These are phyloP conservation scores for Saccostrea echinata DNA, from an alignment of 1,140 invertebrate species.

Conservation along the genomic window DNA sequence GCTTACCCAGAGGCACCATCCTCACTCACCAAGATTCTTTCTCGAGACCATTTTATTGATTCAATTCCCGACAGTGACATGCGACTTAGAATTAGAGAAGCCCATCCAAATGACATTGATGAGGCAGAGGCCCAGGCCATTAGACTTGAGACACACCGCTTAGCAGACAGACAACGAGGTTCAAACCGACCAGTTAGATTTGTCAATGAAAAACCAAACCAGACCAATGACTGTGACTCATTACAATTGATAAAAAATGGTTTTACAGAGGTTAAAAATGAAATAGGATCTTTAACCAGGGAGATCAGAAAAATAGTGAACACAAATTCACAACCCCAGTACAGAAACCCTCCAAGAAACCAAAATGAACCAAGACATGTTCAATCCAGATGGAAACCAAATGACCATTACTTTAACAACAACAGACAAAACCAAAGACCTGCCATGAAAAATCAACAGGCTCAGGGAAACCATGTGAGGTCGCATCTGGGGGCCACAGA, in stretches of 20 bases:
- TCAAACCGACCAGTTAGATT: not conserved
- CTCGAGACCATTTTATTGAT: conserved; percentile 12
- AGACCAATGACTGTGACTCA: not conserved
- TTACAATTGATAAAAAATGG: too few species aligned
- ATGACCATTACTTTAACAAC: too few species aligned
- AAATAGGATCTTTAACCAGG: not conserved
- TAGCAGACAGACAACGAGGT: conserved; percentile 41
- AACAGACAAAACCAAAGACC: too few species aligned
- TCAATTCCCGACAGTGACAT: conserved; percentile 3
- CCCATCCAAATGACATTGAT: conserved; percentile 9
- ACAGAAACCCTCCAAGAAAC: not conserved
- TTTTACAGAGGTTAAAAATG: not conserved
- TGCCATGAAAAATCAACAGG: too few species aligned
- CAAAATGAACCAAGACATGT: not conserved
- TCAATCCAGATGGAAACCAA: too few species aligned
- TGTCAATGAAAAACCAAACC: too few species aligned
- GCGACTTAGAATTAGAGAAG: conserved; percentile 40
- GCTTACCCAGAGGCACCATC: too few species aligned
- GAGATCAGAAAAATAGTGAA: not conserved
- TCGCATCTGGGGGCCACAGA: too few species aligned
- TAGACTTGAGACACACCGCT: conserved; percentile 12
- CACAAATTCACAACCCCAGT: not conserved
- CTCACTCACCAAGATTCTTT: too few species aligned
- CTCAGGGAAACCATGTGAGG: too few species aligned
- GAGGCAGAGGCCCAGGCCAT: conserved; percentile 33